Base-by-base conservation (phyloP, 1,140 invertebrate genomes). In the Apis cerana region DNA sequence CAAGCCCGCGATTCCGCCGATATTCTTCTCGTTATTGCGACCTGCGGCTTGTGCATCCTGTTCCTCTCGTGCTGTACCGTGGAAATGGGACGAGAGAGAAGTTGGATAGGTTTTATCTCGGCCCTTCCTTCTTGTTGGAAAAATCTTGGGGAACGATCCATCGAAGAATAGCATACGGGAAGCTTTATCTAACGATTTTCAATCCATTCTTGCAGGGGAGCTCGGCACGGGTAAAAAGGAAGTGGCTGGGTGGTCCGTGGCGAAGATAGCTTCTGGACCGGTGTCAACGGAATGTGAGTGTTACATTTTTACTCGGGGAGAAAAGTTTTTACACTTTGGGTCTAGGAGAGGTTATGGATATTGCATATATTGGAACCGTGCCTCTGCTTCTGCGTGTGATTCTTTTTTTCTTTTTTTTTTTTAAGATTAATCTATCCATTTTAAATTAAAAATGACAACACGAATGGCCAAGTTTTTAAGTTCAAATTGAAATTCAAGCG, bases 11-110 rank as follows among this genome's bases (percentile, higher is more conserved):
- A 74, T 65, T 61, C 13, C 19, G 15, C 4, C 33, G 65, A 12
- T 59, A 59, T 69, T 64, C 48, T 33, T 64, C 61, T 75, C 68
- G 68, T 80, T 71, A 80, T 80, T 64, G 17, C 48, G 75, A 77
- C 3, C 52, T 21, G n/a, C 23, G n/a, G n/a, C 33, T 43, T 13
- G 59, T 58, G 17, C 50, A 54, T 50, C 52, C 48, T 27, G 48
- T 19, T 75, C 74, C 48, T 33, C 5, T 27, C 15, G 1, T 3
- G 10, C 4, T 15, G 2, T 48, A 15, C 43, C 50, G 54, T 19
- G 48, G 7, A 68, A 75, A 72, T 56, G 5, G 21, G 52, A 56
- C 61, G n/a, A 56, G 0, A 27, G 27, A 7, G 12, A 17, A 9
- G 9, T 9, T 19, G 12, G 48, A 1, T 1, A 52, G 19, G 43